A percentile compares a stretch with the other conserved stretches of the same genome.
Evolutionary conservation across 2,113 vertebrate species (phyloP).

Genomic region (Pedetes capensis): DNA sequence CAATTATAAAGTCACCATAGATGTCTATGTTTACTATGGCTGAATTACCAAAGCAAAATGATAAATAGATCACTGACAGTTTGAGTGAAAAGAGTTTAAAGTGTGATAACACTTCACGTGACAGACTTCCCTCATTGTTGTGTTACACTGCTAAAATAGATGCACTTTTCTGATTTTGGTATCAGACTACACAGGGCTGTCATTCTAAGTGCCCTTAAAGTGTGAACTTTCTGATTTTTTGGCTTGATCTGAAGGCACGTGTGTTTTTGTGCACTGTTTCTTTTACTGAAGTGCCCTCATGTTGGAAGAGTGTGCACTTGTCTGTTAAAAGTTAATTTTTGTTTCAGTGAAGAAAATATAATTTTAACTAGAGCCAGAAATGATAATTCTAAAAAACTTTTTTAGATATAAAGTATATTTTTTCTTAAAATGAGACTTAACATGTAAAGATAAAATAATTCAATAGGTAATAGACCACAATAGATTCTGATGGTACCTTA

Average conservation of each 20-base stretch:
- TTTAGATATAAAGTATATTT: conserved; percentile 28
- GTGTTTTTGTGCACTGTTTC: conserved; percentile 67
- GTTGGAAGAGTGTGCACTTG: conserved; percentile 17
- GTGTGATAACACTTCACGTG: conserved; percentile 74
- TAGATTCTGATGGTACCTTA: not conserved
- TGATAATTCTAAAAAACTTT: conserved; percentile 1
- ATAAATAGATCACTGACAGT: conserved; percentile 78
- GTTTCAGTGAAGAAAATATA: conserved; percentile 48
- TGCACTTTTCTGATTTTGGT: conserved; percentile 71
- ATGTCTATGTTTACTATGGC: conserved; percentile 80
- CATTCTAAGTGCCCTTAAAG: conserved; percentile 65
- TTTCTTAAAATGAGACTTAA: conserved; percentile 30
- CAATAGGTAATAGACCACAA: not conserved
- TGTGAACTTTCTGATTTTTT: conserved; percentile 77
- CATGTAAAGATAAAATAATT: not conserved
- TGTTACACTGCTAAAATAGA: conserved; percentile 75
- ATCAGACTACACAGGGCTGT: conserved; percentile 57
- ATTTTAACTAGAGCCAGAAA: conserved; percentile 37
- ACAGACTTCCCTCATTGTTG: conserved; percentile 73
- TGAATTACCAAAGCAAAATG: conserved; percentile 77
- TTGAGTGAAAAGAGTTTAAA: conserved; percentile 74
- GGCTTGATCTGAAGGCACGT: conserved; percentile 73
- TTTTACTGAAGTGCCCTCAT: conserved; percentile 40
- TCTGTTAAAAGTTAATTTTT: conserved; percentile 59
- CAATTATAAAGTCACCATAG: conserved; percentile 85